Percentiles rank a stretch among this genome's conserved stretches.
Conservation (phyloP, 2,113 vertebrate genomes). For the Atrichornis clamosus region DNA sequence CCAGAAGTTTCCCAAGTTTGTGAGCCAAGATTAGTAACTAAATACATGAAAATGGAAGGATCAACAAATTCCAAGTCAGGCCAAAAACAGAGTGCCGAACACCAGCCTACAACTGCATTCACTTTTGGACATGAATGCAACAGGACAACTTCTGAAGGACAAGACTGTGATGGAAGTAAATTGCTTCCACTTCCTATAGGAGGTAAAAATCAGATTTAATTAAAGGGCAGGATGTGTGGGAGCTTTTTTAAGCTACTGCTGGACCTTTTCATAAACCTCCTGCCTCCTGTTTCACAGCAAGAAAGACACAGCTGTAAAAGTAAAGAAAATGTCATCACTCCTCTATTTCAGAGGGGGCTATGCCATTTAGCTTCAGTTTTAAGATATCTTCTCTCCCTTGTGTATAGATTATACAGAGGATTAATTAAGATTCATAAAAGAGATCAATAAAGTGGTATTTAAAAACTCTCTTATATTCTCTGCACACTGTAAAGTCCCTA, state of each 20-base stretch:
- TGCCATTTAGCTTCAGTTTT: not conserved
- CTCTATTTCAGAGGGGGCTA: not conserved
- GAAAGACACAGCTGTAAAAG: not conserved
- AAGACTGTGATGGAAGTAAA: not conserved
- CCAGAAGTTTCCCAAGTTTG: not conserved
- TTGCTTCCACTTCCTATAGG: not conserved
- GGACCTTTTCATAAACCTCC: not conserved
- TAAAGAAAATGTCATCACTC: not conserved
- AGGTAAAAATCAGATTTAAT: not conserved
- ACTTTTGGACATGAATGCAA: not conserved
- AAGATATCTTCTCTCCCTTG: not conserved
- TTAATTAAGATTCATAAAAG: not conserved
- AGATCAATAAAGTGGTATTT: not conserved
- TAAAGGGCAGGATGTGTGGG: not conserved
- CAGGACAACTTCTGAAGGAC: not conserved
- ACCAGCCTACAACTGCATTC: not conserved
- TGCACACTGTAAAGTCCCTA: not conserved
- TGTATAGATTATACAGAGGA: not conserved
- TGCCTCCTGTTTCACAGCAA: not conserved
- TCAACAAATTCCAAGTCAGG: not conserved
- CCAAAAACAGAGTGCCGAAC: not conserved
- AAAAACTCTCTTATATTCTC: not conserved
- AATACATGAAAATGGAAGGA: not conserved
- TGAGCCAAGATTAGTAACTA: not conserved
- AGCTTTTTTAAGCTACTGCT: not conserved